phyloP scores from a whole-genome alignment of 2,113 vertebrate species.

The Lycaon pictus region DNA sequence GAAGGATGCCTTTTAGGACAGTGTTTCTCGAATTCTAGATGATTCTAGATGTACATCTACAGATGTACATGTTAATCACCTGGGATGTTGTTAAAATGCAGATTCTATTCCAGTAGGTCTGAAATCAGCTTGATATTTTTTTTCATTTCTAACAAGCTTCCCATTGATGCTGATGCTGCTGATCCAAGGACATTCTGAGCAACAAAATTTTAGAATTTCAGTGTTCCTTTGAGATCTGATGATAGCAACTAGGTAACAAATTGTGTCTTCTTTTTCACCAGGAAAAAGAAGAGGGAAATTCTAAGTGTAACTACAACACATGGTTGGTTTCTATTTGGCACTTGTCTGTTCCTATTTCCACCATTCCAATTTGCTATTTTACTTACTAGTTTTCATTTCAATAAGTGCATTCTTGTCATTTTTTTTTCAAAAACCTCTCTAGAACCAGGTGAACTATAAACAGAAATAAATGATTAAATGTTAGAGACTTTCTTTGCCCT shows the following conservation, averaged over 20 bases:
- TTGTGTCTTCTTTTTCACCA: neutral
- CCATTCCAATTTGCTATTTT: neutral
- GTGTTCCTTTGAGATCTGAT: neutral
- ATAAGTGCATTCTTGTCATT: neutral
- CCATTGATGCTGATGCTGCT: neutral
- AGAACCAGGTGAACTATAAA: constrained; percentile 22
- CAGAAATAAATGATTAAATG: neutral
- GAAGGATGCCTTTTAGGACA: neutral
- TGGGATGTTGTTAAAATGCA: neutral
- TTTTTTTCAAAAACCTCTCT: neutral
- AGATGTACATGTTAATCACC: no score
- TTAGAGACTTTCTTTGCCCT: neutral
- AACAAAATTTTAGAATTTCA: neutral
- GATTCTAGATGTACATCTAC: no score
- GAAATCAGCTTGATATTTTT: neutral
- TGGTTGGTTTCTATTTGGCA: neutral
- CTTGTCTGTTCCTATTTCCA: neutral
- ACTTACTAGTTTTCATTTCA: neutral
- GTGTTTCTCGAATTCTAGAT: neutral
- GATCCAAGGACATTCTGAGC: neutral
- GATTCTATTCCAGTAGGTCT: neutral
- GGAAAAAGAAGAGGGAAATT: neutral
- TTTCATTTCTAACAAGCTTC: neutral
- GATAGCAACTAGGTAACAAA: neutral
- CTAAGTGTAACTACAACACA: neutral